phyloP scores from a whole-genome alignment of 2,888 invertebrate species.

The Cryptocephalus moraei region DNA sequence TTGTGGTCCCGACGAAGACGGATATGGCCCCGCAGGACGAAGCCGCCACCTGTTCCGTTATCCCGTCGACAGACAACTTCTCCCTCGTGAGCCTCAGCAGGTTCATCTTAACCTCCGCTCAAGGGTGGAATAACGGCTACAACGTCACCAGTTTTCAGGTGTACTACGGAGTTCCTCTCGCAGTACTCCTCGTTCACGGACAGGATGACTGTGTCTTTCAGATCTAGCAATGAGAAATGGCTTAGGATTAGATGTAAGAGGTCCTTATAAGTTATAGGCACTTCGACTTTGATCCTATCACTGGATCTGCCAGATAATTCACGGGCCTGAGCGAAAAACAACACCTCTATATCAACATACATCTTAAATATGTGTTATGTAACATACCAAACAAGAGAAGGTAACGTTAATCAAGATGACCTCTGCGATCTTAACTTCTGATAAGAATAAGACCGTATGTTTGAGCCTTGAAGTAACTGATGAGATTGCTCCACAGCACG shows the following conservation, averaged over 20 bases:
- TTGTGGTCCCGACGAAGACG: constrained; percentile 80
- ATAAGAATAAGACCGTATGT: no score
- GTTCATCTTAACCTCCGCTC: constrained; percentile 81
- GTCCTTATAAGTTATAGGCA: constrained; percentile 44
- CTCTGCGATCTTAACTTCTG: no score
- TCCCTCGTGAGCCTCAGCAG: constrained; percentile 56
- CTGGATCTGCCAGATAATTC: constrained; percentile 64
- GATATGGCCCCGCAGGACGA: constrained; percentile 81
- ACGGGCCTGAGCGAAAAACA: constrained; percentile 86
- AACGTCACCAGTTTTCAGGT: constrained; percentile 61
- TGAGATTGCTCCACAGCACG: no score
- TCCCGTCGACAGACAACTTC: constrained; percentile 55
- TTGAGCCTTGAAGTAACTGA: no score
- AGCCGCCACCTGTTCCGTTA: constrained; percentile 55
- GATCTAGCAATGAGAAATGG: constrained; percentile 53
- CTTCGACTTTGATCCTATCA: constrained; percentile 43
- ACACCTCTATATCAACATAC: constrained; percentile 52
- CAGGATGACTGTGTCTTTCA: constrained; percentile 62
- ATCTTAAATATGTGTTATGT: constrained; percentile 12
- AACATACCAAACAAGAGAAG: background rate
- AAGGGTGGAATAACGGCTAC: constrained; percentile 90
- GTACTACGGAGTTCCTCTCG: constrained; percentile 39
- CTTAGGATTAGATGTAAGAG: constrained; percentile 52
- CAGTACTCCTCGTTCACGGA: constrained; percentile 79
- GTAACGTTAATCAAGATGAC: no score